Conservation (phyloP, 1,140 invertebrate genomes). For the Anastatus disparis region DNA sequence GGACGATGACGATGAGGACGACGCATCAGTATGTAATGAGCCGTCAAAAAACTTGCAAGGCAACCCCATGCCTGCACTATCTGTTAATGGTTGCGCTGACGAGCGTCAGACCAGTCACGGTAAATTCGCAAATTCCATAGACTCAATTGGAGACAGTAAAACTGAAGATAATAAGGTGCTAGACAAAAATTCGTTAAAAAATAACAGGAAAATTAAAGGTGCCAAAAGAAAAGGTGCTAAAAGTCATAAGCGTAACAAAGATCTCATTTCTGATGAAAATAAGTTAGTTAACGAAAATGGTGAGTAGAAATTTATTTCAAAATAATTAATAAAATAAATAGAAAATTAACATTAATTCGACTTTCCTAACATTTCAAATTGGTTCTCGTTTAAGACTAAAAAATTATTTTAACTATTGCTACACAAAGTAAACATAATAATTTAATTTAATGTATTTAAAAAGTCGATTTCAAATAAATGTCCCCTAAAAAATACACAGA, state of each 20-base stretch:
- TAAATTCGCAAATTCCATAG: constrained; percentile 58
- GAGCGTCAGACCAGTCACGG: constrained; percentile 53
- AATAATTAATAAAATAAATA: too few relatives aligned
- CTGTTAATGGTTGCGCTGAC: constrained; percentile 61
- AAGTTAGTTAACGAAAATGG: not conserved
- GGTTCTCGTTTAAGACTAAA: too few relatives aligned
- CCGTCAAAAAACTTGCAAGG: constrained; percentile 69
- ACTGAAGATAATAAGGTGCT: not conserved
- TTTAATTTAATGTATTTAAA: too few relatives aligned
- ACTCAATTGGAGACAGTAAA: constrained; percentile 34
- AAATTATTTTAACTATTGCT: too few relatives aligned
- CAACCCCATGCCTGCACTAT: constrained; percentile 71
- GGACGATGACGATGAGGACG: constrained; percentile 43
- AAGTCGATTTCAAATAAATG: too few relatives aligned
- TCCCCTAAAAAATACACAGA: too few relatives aligned
- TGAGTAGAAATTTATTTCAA: too few relatives aligned
- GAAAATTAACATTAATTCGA: too few relatives aligned
- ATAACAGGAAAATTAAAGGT: not conserved
- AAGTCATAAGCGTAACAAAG: not conserved
- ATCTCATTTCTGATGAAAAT: not conserved
- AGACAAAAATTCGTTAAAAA: not conserved
- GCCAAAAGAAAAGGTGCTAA: constrained; percentile 17
- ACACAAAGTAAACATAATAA: not conserved
- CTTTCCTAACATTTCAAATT: too few relatives aligned
- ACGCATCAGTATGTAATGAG: constrained; percentile 44